phyloP scores from a whole-genome alignment of 2,113 vertebrate genomes.

The Pachyramphus minor region DNA sequence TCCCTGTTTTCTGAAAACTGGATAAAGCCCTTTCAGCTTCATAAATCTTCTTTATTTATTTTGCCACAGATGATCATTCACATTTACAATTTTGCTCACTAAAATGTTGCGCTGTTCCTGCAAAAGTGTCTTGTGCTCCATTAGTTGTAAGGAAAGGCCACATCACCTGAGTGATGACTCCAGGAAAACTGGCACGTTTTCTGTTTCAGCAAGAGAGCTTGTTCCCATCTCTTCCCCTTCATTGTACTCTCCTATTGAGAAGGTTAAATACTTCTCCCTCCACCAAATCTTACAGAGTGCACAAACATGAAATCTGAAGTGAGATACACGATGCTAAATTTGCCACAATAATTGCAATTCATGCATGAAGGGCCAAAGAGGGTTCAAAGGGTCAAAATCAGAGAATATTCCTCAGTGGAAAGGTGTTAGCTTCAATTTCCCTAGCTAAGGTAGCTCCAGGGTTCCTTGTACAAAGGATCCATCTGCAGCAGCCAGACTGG shows the following conservation, averaged over 20 bases:
- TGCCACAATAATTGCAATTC: not conserved
- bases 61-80: rapidly evolving
- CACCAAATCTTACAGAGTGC: not conserved
- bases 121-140: not conserved
- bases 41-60: not conserved
- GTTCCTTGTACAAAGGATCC: not conserved
- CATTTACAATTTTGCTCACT: not conserved
- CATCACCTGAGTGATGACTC: not conserved
- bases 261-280: not conserved
- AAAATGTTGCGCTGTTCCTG: not conserved
- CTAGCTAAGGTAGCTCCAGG: not conserved
- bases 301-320: not conserved
- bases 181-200: not conserved
- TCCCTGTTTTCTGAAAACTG: not conserved
- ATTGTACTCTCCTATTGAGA: not conserved
- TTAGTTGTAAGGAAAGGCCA: not conserved
- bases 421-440: not conserved
- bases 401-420: not conserved
- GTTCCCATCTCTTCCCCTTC: not conserved
- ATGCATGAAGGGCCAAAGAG: not conserved
- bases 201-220: not conserved
- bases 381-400: not conserved
- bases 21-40: not conserved
- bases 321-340: not conserved
- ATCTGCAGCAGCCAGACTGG: not conserved